Base-by-base conservation (phyloP, 1,140 invertebrate species). In the Wasmannia auropunctata region DNA sequence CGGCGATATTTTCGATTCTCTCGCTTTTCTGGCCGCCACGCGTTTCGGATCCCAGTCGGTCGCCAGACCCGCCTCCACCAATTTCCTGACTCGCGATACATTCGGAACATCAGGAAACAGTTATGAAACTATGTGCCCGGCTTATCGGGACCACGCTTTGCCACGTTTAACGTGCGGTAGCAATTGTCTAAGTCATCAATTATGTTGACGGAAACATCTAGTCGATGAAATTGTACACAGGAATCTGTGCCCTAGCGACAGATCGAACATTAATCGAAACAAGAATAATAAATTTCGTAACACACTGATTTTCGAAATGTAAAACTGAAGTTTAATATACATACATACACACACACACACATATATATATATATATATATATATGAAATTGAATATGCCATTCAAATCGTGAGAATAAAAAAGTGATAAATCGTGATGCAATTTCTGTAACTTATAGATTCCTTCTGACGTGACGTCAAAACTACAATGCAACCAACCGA, bases 181-280 rank as follows among this genome's bases (percentile, higher is more conserved):
- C 77, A 89, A 90, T 90, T 90, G 87, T 79, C 88, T 77, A 84
- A 90, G 43, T 72, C 51, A 65, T 81, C 63, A 79, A 90, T 89
- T 83, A 63, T 65, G 72, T 72, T 63, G 28, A 56, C 37, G 25
- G 46, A n/a, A 22, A 11, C 54, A 46, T 51, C 19, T 63, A 54
- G 54, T 79, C 85, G 25, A 76, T 34, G 1, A 72, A 76, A 86
- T 89, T 83, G 58, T 16, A 74, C 19, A 56, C 0, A 28, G 0
- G 8, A 56, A 31, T 69, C 16, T 43, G 14, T 34, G 8, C 6
- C 46, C n/a, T 31, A 37, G 25, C 10, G 19, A 58, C 11, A 46
- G 10, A 43, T 11, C 16, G 1, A 22, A 43, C 3, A 25, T 3
- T 34, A 54, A 80, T 80, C 16, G 16, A 2, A 25, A 14, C 11